Evolutionary conservation across 1,140 invertebrate genomes (phyloP).

Genomic region (Drosophila suzukii): DNA sequence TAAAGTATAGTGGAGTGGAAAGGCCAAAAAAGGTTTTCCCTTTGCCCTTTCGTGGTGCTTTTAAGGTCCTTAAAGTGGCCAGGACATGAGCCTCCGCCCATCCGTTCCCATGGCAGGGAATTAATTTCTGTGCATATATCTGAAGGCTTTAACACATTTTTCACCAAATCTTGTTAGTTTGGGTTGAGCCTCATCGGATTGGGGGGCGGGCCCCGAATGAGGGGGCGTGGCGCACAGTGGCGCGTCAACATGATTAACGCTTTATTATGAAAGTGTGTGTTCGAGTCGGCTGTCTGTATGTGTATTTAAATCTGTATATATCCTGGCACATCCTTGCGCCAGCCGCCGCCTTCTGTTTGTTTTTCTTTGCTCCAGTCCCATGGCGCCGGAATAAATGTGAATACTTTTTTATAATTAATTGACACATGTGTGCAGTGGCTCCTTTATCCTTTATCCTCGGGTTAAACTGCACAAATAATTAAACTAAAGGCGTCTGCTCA

Average conservation of each 20-base stretch:
- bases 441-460: constrained; percentile 41
- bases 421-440: constrained; percentile 61
- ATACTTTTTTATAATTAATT: constrained; percentile 69
- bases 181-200: constrained; percentile 14
- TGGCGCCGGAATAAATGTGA: constrained; percentile 41
- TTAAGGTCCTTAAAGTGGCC: not conserved
- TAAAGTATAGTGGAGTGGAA: no score
- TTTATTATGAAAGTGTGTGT: constrained; percentile 54
- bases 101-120: constrained; percentile 7
- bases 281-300: not conserved
- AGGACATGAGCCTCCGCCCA: not conserved
- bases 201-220: not conserved
- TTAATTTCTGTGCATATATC: constrained; percentile 65
- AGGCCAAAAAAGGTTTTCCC: not conserved
- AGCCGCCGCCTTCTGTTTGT: constrained; percentile 13
- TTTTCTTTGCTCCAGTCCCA: constrained; percentile 35
- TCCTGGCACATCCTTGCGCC: constrained; percentile 10
- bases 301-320: not conserved
- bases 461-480: constrained; percentile 68
- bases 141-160: constrained; percentile 59
- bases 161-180: constrained; percentile 49
- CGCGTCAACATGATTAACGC: constrained; percentile 74
- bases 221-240: constrained; percentile 27
- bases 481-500: constrained; percentile 67
- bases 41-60: not conserved